Evolutionary conservation across 2,888 invertebrate species (phyloP).

Genomic region (Punctoribates punctum): DNA sequence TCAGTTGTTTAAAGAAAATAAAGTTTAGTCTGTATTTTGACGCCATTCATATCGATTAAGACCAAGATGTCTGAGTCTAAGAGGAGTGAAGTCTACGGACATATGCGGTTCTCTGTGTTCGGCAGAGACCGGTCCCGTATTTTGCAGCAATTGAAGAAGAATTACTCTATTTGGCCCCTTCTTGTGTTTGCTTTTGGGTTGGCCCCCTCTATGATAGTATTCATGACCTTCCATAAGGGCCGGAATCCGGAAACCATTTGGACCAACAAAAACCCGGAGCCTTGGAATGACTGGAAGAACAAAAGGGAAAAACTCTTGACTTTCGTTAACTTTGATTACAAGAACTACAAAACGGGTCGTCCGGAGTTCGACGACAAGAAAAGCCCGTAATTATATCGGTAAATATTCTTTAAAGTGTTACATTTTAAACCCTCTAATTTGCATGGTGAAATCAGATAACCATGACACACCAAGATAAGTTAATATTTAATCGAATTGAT

Average conservation of each 20-base stretch:
- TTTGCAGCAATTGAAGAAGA: background rate
- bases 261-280: constrained; percentile 10
- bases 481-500: too few relatives aligned
- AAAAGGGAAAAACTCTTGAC: constrained; percentile 16
- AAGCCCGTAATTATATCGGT: background rate
- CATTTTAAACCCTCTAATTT: too few relatives aligned
- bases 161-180: constrained; percentile 18
- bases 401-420: too few relatives aligned
- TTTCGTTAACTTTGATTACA: constrained; percentile 23
- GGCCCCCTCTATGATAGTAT: constrained; percentile 1
- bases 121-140: background rate
- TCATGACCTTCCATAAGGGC: constrained; percentile 12
- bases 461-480: too few relatives aligned
- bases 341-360: background rate
- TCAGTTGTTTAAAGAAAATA: too few relatives aligned
- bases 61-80: background rate
- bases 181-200: constrained; percentile 15
- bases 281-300: constrained; percentile 24
- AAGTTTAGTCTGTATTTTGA: too few relatives aligned
- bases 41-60: background rate
- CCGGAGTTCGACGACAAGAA: background rate
- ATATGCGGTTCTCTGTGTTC: background rate
- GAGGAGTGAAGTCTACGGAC: constrained; percentile 31
- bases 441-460: too few relatives aligned
- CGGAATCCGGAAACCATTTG: constrained; percentile 13